A percentile compares a stretch with the other conserved stretches of the same genome.
Conservation (phyloP, 2,888 invertebrate genomes). For the Odontocolon sp. region DNA sequence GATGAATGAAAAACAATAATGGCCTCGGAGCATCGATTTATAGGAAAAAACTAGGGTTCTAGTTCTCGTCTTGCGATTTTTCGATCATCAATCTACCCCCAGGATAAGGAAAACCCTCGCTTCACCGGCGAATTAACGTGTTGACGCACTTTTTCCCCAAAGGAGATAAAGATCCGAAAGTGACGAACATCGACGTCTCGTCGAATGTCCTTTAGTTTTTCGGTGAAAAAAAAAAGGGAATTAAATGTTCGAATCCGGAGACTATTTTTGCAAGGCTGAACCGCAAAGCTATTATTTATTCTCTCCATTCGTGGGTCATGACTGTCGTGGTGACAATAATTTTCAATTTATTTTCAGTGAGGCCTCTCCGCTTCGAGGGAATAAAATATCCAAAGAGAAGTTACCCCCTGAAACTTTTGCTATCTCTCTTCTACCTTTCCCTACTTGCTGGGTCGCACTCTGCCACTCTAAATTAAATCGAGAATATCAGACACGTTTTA, state of each 20-base stretch:
- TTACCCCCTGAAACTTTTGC: slow-evolving; percentile 37
- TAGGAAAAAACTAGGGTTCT: slow-evolving; percentile 8
- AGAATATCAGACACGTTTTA: slow-evolving; percentile 79
- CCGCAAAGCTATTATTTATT: slow-evolving; percentile 34
- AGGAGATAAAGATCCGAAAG: slow-evolving; percentile 1
- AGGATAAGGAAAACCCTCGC: slow-evolving; percentile 30
- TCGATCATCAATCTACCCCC: slow-evolving; percentile 49
- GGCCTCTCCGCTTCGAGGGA: neutral
- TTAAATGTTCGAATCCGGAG: neutral
- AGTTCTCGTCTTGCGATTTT: slow-evolving; percentile 33
- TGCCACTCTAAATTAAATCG: slow-evolving; percentile 77
- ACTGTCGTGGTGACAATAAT: slow-evolving; percentile 69
- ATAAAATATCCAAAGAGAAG: slow-evolving; percentile 35
- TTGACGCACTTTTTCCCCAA: slow-evolving; percentile 31
- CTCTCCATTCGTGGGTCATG: slow-evolving; percentile 39
- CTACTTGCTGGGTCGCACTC: slow-evolving; percentile 40
- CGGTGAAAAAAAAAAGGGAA: neutral
- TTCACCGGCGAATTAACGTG: slow-evolving; percentile 38
- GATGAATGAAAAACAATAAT: slow-evolving; percentile 47
- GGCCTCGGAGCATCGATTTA: slow-evolving; percentile 42
- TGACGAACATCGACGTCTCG: slow-evolving; percentile 32
- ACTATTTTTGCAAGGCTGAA: slow-evolving; percentile 4
- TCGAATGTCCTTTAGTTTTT: slow-evolving; percentile 7
- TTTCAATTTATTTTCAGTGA: slow-evolving; percentile 75
- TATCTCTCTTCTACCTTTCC: slow-evolving; percentile 46